These are phyloP conservation scores for Psilopsiagon aurifrons DNA, from an alignment of 2,113 vertebrate species.

Conservation along the genomic window DNA sequence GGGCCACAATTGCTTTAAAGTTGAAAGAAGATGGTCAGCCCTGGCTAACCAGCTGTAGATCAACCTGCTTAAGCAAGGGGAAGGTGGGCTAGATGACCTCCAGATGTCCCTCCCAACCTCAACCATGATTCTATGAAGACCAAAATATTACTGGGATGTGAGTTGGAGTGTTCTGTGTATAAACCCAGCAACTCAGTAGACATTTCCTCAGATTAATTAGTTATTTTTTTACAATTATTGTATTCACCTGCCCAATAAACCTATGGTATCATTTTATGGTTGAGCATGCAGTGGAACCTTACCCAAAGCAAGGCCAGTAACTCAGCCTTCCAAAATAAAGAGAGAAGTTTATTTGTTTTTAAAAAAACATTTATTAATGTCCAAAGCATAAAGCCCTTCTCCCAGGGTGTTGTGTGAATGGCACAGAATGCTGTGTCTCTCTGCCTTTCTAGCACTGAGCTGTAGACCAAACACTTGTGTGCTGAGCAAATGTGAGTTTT, in stretches of 20 bases:
- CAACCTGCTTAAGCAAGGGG: not conserved
- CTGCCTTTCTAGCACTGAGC: not conserved
- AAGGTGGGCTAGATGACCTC: not conserved
- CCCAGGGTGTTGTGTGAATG: not conserved
- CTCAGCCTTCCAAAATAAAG: not conserved
- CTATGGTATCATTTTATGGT: not conserved
- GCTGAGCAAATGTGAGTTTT: not conserved
- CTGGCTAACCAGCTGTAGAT: not conserved
- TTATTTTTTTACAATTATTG: not conserved
- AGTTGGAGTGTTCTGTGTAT: not conserved
- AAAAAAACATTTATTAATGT: not conserved
- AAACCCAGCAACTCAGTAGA: not conserved
- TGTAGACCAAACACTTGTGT: conserved; percentile 57
- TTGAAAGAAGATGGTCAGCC: not conserved
- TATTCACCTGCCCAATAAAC: not conserved
- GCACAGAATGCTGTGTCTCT: conserved; percentile 25
- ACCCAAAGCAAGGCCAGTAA: not conserved
- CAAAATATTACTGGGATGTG: not conserved
- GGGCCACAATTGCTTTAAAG: not conserved
- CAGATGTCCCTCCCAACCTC: not conserved
- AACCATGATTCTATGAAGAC: not conserved
- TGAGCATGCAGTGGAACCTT: not conserved
- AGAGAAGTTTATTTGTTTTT: not conserved
- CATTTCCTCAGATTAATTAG: not conserved
- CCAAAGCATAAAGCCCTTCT: not conserved